phyloP scores from a whole-genome alignment of 2,888 invertebrate species.

The Margaritifera margaritifera region DNA sequence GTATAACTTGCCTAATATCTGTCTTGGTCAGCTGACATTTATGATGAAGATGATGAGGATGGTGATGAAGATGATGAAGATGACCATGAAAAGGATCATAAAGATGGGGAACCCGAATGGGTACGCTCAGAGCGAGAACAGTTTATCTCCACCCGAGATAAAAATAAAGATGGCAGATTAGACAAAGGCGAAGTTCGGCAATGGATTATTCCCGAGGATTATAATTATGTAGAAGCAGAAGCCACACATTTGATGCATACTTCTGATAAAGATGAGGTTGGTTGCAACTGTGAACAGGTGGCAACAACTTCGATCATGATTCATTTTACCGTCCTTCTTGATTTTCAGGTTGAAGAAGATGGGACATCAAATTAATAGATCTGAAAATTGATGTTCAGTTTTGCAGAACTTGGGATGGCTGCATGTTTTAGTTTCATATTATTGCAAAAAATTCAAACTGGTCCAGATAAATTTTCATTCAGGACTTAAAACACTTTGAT shows the following conservation, averaged over 20 bases:
- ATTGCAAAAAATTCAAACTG: no score
- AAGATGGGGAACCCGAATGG: constrained; percentile 89
- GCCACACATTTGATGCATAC: constrained; percentile 93
- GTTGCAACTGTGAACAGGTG: constrained; percentile 13
- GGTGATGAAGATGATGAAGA: constrained; percentile 53
- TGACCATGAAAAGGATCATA: constrained; percentile 46
- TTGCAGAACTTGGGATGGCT: no score
- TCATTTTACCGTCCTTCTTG: no score
- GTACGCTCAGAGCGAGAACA: constrained; percentile 92
- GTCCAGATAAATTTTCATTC: no score
- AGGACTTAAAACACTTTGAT: no score
- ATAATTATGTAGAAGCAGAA: constrained; percentile 96
- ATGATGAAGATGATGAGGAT: constrained; percentile 55
- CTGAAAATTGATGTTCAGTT: no score
- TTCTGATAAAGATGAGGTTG: constrained; percentile 86
- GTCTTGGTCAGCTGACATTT: constrained; percentile 71
- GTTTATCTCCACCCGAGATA: constrained; percentile 85
- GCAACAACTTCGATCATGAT: no score
- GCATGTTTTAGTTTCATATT: no score
- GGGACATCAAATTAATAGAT: no score
- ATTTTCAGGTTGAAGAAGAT: no score
- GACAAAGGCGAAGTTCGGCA: constrained; percentile 84
- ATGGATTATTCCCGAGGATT: constrained; percentile 96
- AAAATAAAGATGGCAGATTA: constrained; percentile 88
- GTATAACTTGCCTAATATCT: neutral